These are phyloP conservation scores for Mus minutoides DNA, from an alignment of 2,797 vertebrate species.

Conservation along the genomic window DNA sequence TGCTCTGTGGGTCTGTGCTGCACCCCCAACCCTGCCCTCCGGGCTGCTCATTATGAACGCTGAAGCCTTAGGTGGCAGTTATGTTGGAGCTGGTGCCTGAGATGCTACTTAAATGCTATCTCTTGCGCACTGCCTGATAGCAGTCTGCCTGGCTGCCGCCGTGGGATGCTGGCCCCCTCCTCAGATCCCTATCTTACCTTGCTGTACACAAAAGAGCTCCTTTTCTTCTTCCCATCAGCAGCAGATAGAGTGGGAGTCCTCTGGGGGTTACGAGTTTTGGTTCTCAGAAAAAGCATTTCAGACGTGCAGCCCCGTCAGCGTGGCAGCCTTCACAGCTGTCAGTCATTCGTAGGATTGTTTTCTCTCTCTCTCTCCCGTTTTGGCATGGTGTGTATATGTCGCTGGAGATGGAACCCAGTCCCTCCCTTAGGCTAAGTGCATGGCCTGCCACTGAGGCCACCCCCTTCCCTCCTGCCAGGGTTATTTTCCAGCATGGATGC, in stretches of 20 bases:
- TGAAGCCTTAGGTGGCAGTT: neutral
- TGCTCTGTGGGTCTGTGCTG: neutral
- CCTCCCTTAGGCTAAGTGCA: neutral
- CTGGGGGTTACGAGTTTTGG: neutral
- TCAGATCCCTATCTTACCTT: neutral
- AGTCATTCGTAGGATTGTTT: neutral
- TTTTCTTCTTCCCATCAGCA: neutral
- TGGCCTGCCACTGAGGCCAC: neutral
- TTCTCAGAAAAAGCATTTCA: neutral
- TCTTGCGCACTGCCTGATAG: rapidly evolving
- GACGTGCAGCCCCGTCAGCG: neutral
- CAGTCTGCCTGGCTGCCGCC: neutral
- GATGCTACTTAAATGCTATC: slow-evolving; percentile 1
- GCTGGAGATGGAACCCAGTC: neutral
- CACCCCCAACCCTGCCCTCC: rapidly evolving
- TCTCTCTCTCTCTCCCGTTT: neutral
- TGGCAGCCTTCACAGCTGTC: neutral
- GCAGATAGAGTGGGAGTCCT: neutral
- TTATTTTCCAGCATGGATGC: neutral
- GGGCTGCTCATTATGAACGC: neutral
- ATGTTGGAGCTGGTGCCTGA: slow-evolving; percentile 29
- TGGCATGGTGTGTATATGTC: neutral
- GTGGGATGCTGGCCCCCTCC: neutral
- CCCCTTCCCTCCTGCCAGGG: too few relatives aligned
- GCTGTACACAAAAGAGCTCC: neutral